Base-by-base conservation (phyloP, 2,888 invertebrate species). In the Syrista parreyssii region DNA sequence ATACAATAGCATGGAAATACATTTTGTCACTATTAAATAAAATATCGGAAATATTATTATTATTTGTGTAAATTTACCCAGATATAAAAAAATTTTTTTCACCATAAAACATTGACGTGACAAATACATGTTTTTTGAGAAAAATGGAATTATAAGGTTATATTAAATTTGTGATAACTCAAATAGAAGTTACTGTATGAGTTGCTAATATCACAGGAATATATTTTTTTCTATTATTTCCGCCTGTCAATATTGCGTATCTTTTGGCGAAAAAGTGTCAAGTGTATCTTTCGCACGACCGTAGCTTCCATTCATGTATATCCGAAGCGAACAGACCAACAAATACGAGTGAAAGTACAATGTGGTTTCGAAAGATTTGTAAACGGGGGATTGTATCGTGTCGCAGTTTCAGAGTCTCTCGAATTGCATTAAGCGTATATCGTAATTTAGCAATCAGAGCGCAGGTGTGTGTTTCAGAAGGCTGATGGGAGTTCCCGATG, bases 381-480 rank as follows among this genome's bases (percentile, higher is more conserved):
- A 23, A 55, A 23, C 23, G 55, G 23, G 23, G 23, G 23, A 55
- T 55, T 23, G 34, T 34, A 9, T 34, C 34, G 9, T 34, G 23
- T 55, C 23, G 23, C 55, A 2, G 23, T 23, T 55, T 55, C 55
- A 55, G 55, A 23, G 23, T 23, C 55, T 23, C 23, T 55, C 55
- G 84, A 88, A 87, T 88, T 87, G 83, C 80, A 79, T 88, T 85
- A 85, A 78, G 83, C 55, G 84, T 78, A 82, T 81, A 81, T 85
- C 83, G 85, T 88, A 88, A 88, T 88, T 88, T 84, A 78, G 84
- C 88, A 88, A 89, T 89, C 86, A 82, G 85, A 85, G 68, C 87
- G 80, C 89, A 89, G 89, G 87, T 89, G 89, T 81, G 78, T 79
- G 77, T 78, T 83, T 76, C 81, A 73, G 34, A 55, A 79, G 55